Percentiles rank a stretch among this genome's conserved stretches.
phyloP scores from a whole-genome alignment of 2,888 invertebrate genomes.

The Melitaea athalia region DNA sequence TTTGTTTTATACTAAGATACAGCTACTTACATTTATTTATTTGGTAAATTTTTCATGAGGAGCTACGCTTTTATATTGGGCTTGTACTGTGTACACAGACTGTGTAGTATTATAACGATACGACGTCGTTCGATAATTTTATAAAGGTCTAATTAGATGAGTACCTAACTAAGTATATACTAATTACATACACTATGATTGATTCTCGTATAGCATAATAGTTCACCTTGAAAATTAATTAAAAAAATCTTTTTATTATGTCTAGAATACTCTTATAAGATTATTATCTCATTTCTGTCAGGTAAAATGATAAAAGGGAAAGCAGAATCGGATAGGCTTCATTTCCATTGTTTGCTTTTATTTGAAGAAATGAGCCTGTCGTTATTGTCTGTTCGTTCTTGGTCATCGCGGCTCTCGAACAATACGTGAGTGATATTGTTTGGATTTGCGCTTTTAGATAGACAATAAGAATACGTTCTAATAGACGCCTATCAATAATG shows the following conservation, averaged over 20 bases:
- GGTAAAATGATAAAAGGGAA: constrained; percentile 64
- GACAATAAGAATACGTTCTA: constrained; percentile 33
- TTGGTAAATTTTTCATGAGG: no score
- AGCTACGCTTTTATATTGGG: no score
- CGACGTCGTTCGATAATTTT: no score
- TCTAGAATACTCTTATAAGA: constrained; percentile 30
- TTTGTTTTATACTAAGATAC: no score
- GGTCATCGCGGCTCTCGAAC: constrained; percentile 56
- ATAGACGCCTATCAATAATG: constrained; percentile 24
- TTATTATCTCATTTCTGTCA: constrained; percentile 33
- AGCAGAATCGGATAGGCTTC: constrained; percentile 67
- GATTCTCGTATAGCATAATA: not conserved
- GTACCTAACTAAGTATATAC: no score
- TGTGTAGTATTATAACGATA: no score
- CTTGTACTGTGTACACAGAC: no score
- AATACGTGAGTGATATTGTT: constrained; percentile 66
- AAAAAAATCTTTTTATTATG: constrained; percentile 33
- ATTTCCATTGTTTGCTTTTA: constrained; percentile 64
- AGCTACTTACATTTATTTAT: no score
- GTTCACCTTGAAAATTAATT: constrained; percentile 10
- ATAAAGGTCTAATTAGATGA: no score
- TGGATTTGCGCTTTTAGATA: constrained; percentile 38
- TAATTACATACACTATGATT: no score
- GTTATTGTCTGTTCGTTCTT: constrained; percentile 52
- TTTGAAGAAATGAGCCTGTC: constrained; percentile 60